Evolutionary conservation across 2,888 invertebrate species (phyloP).

Genomic region (Drosophila eohydei): DNA sequence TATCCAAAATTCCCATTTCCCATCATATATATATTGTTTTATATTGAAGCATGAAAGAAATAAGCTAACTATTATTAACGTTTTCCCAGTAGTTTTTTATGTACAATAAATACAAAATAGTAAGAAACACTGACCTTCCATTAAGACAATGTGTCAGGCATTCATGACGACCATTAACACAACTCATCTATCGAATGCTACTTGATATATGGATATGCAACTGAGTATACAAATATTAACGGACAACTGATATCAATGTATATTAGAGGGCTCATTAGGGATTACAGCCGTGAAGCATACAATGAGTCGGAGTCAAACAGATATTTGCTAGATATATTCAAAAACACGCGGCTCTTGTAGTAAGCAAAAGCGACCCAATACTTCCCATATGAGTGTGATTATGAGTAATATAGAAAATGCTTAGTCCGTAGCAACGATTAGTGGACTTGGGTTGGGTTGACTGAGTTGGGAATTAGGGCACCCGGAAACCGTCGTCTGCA

Average conservation of each 20-base stretch:
- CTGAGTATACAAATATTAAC: too few relatives aligned
- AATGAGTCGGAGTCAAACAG: neutral
- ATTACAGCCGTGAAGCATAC: neutral
- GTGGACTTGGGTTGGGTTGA: neutral
- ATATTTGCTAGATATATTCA: neutral
- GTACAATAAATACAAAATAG: too few relatives aligned
- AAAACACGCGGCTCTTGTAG: neutral
- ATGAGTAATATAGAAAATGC: neutral
- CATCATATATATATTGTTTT: too few relatives aligned
- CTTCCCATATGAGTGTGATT: neutral
- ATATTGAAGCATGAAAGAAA: too few relatives aligned
- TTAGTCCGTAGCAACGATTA: neutral
- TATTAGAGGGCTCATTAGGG: conserved; percentile 4
- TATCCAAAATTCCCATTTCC: too few relatives aligned
- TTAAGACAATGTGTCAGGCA: neutral
- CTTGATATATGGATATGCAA: neutral
- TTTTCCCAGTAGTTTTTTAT: too few relatives aligned
- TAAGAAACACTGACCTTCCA: neutral
- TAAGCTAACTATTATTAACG: too few relatives aligned
- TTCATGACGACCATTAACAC: neutral
- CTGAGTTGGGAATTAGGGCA: neutral
- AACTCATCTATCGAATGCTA: neutral
- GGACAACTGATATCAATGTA: conserved; percentile 1
- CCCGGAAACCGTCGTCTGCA: neutral
- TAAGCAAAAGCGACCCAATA: neutral